Base-by-base conservation (phyloP, 2,113 vertebrate species). In the Spea bombifrons region DNA sequence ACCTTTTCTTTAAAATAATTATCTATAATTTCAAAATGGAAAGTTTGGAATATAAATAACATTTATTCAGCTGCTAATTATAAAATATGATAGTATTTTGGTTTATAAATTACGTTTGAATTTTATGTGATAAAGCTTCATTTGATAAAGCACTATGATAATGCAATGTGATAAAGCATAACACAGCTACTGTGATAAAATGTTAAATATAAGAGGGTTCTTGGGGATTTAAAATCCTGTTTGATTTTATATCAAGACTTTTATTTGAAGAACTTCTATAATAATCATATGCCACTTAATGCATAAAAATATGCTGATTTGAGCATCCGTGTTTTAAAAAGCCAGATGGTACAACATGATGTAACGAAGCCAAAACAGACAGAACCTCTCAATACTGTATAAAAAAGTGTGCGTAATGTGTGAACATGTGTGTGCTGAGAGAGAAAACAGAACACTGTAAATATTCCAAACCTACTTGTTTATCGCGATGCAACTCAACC, bases 261-360 rank as follows among this genome's bases (percentile, higher is more conserved):
- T 79, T 66, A 66, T 73, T 78, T 57, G 47, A 48, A 66, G 48
- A 61, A 48, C 53, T 66, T 66, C 50, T 71, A 71, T 70, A 73
- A 73, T 79, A 79, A 79, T 66, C 55, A 71, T 73, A 65, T 63
- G 69, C 69, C 69, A 71, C 69, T 72, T 72, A 65, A 66, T 71
- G 76, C 69, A 52, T 66, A 71, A 77, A 77, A 72, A 71, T 78
- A 66, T 65, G 77, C 70, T 79, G 69, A 79, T 79, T 72, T 73
- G 77, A 79, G 63, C 77, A 79, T 79, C 70, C 70, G 16, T 73
- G 61, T 73, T 79, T 79, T 72, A 72, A 79, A 79, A 66, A 66
- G 76, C 77, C 77, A 79, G 77, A 79, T 79, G 77, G 77, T 73
- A 66, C 69, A 79, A 79, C 71, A 65, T 79, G 70, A 73, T 79